Evolutionary conservation across 2,888 invertebrate species (phyloP).

Genomic region (Digitonthophagus gazella): DNA sequence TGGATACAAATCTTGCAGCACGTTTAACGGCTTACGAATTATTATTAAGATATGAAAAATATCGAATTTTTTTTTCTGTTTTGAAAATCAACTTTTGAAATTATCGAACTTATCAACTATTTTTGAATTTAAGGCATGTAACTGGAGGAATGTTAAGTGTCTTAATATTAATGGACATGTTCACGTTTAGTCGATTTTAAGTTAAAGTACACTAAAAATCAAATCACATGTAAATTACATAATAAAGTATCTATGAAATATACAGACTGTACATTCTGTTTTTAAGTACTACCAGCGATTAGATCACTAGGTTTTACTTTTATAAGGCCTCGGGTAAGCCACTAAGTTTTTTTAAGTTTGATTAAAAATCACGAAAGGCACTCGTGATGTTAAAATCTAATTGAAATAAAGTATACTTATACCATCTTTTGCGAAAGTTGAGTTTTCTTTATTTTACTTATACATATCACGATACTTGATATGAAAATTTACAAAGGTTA

Average conservation of each 20-base stretch:
- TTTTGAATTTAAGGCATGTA: neutral
- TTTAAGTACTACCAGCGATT: slow-evolving; percentile 29
- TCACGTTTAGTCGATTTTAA: slow-evolving; percentile 24
- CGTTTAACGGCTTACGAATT: too few relatives aligned
- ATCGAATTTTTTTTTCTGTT: too few relatives aligned
- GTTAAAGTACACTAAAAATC: slow-evolving; percentile 21
- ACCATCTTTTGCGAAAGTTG: too few relatives aligned
- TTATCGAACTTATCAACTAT: neutral
- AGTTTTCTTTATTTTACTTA: too few relatives aligned
- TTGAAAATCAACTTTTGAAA: too few relatives aligned
- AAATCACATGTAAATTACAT: slow-evolving; percentile 24
- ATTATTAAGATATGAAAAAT: too few relatives aligned
- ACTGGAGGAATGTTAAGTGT: slow-evolving; percentile 5
- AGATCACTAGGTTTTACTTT: slow-evolving; percentile 27
- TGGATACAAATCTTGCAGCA: too few relatives aligned
- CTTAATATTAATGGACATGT: slow-evolving; percentile 3
- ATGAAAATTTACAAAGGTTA: too few relatives aligned
- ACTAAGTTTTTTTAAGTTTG: slow-evolving; percentile 2
- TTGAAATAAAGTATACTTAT: too few relatives aligned
- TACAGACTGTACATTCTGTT: slow-evolving; percentile 25
- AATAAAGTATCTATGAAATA: slow-evolving; percentile 22
- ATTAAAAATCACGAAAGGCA: neutral
- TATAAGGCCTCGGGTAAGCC: slow-evolving; percentile 23
- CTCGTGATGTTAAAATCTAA: too few relatives aligned
- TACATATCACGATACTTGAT: too few relatives aligned